Base-by-base conservation (phyloP, 2,888 invertebrate species). In the Nemotelus nigrinus region DNA sequence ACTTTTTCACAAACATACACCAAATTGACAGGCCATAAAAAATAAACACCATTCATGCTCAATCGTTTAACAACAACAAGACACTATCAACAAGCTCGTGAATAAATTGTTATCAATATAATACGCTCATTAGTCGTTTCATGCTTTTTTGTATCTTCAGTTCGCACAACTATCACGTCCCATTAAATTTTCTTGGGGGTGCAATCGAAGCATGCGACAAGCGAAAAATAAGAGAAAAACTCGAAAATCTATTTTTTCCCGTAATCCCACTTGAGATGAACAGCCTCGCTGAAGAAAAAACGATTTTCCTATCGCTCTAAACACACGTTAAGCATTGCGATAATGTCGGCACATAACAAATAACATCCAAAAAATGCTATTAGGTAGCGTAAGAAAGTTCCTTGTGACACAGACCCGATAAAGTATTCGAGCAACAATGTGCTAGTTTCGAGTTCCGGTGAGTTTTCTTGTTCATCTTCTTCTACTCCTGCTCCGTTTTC, bases 351-450 rank as follows among this genome's bases (percentile, higher is more conserved):
- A 70, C 53, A 55, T 70, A 70, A 70, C 70, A 70, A 70, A 70
- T 70, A 70, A 55, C 70, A 53, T 50, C 70, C 41, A 70, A 45
- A 55, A 44, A 70, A 47, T 8, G 10, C 55, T 43, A 50, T 39
- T 47, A 57, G 53, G 53, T 25, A 43, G 43, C 43, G 39, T 70
- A 70, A n/a, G 53, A 6, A 43, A 53, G 55, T 53, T 70, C 55
- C 70, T 55, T 41, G 41, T 50, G 41, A 70, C 55, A 70, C 53
- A 53, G 63, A 41, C 10, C 25, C 70, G 70, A 70, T 53, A 70
- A 70, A 70, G 70, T 55, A 53, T 55, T 8, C 44, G 55, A 70
- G 70, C 70, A 70, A 70, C 70, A 70, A 70, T 70, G 70, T 70
- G 70, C 70, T 53, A 70, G 70, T 70, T 70, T 43, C 43, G 25